Conservation (phyloP, 2,113 vertebrate genomes). For the Eudyptes chrysolophus region DNA sequence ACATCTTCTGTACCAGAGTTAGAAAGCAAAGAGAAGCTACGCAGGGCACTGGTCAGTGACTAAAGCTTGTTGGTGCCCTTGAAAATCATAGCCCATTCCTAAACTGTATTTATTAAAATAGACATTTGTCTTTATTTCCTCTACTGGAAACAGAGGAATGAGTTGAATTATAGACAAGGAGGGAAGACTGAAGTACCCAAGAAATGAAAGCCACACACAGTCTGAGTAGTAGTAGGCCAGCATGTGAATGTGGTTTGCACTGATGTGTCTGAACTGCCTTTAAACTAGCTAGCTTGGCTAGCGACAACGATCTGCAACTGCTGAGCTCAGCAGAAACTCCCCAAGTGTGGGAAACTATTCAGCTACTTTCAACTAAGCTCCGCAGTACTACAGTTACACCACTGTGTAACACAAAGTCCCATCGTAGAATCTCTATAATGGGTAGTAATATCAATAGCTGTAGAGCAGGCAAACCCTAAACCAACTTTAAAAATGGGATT, state of each 20-base stretch:
- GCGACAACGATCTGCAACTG: not conserved
- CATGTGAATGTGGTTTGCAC: not conserved
- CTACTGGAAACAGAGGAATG: not conserved
- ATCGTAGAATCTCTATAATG: not conserved
- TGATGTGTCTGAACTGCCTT: not conserved
- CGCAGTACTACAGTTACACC: accelerated
- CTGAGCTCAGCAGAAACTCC: not conserved
- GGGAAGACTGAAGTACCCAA: not conserved
- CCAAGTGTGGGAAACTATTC: not conserved
- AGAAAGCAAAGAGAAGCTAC: not conserved
- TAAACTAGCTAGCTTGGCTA: not conserved
- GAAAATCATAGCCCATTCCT: not conserved
- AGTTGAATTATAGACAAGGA: not conserved
- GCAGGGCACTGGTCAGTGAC: not conserved
- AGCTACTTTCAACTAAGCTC: not conserved
- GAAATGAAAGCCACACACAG: not conserved
- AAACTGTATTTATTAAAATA: not conserved
- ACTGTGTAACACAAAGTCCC: not conserved
- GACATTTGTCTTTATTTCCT: not conserved
- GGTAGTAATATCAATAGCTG: not conserved
- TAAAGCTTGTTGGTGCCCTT: not conserved
- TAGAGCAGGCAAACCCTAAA: not conserved
- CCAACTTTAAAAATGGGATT: not conserved
- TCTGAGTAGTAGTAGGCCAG: not conserved
- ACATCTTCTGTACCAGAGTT: not conserved